Evolutionary conservation across 2,113 vertebrate species (phyloP), one percentile per base, ranked within the genome.

Genomic region (Ctenodactylus gundi): DNA sequence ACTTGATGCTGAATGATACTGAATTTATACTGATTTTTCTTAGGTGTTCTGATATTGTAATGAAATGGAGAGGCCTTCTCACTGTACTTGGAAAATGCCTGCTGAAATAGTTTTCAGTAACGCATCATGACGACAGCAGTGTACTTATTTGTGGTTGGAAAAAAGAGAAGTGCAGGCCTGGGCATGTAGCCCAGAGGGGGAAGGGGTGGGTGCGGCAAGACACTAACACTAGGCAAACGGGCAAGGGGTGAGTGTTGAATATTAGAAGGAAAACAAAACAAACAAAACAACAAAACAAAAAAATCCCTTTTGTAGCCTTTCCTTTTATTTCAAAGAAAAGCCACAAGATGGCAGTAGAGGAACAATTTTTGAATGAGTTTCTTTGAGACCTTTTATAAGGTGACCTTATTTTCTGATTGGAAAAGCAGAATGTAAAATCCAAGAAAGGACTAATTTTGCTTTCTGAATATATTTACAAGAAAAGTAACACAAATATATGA

Each of bases 291-390:
- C n/a, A n/a, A n/a, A 10, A 10, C 51, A 10, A 4, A 90, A 87
- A 88, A 75, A 36, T 18, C 4, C 29, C 41, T 7, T 11, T 80
- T 64, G 31, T 36, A 41, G 67, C 3, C 34, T 91, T 93, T 93
- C 58, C 57, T 36, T 13, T 65, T 92, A 73, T 95, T 93, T 72
- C 55, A 88, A 25, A 6, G 31, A 70, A 53, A 13, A 65, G 51
- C 93, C 97, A 96, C 94, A 72, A 97, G 96, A 90, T 96, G 97
- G 96, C 97, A 96, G 94, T 53, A 91, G 87, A 97, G 55, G 81
- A 95, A 62, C 67, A 53, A 12, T 57, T 27, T 88, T 92, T 65
- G 49, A 58, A 64, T 55, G 15, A 27, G 6, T 78, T 78, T 91
- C 51, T 46, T 34, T 31, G 21, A 29, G 27, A 27, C 34, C 39